Conservation (phyloP, 2,113 vertebrate species). For the Lethenteron reissneri region DNA sequence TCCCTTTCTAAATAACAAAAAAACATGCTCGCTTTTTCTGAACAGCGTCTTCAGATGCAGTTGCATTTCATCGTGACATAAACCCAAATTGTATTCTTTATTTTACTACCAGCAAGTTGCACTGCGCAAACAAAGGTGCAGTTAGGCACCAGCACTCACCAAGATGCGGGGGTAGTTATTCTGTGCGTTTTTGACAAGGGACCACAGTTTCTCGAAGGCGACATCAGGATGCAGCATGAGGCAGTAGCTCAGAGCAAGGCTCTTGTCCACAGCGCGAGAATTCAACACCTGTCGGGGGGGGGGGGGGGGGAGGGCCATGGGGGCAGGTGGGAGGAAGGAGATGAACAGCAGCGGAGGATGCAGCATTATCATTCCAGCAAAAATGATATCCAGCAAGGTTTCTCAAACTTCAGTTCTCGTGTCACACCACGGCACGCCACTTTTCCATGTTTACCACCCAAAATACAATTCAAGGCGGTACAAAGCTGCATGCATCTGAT, state of each 20-base stretch:
- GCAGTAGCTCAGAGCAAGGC: slow-evolving; percentile 60
- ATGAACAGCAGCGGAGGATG: background rate
- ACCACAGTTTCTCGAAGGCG: slow-evolving; percentile 61
- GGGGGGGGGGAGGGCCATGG: background rate
- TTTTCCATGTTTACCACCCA: too few species aligned
- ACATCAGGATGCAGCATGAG: slow-evolving; percentile 42
- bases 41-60: background rate
- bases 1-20: slow-evolving; percentile 2
- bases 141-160: slow-evolving; percentile 24
- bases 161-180: slow-evolving; percentile 74
- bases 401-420: too few species aligned
- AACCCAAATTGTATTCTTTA: background rate
- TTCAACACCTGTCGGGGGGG: slow-evolving; percentile 46
- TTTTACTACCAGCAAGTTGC: background rate
- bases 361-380: too few species aligned
- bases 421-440: too few species aligned
- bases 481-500: too few species aligned
- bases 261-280: slow-evolving; percentile 53
- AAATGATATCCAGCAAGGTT: too few species aligned
- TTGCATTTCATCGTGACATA: background rate
- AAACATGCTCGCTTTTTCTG: slow-evolving; percentile 1
- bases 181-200: slow-evolving; percentile 54
- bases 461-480: too few species aligned
- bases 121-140: too few species aligned
- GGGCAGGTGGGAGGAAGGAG: background rate